Base-by-base conservation (phyloP, 2,113 vertebrate genomes). In the Pomatorhinus ruficollis region DNA sequence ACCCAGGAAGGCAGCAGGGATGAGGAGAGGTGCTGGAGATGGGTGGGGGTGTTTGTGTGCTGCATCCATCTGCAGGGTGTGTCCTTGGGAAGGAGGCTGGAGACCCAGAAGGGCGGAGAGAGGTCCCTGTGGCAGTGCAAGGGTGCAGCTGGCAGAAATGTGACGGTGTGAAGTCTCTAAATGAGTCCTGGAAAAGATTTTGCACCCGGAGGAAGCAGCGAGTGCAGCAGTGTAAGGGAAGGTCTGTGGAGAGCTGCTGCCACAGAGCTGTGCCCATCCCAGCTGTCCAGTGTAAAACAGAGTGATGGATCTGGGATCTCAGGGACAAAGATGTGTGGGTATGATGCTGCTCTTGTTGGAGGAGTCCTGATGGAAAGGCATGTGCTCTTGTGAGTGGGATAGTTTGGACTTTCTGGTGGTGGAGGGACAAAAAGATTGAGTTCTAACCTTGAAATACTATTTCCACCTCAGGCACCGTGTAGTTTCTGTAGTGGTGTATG, bases 301-400 rank as follows among this genome's bases (percentile, higher is more conserved):
- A 25, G 27, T 33, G 78, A 68, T 37, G 63, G 42, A 83, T 69
- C 61, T 5, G 30, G 80, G 40, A 45, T 69, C 45, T 45, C 24
- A 3, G 56, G 56, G 63, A 54, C 72, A 63, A 83, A 52, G 60
- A 11, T 61, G 23, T 31, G 23, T 74, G 54, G 39, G 12, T 16
- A 35, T 39, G 30, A 28, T 22, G 3, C 30, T 78, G 53, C 35
- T 50, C 21, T 49, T 77, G 27, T 10, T 54, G 78, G 66, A 69
- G 17, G 20, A 64, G 49, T 5, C 31, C 77, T 81, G 87, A 27
- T 76, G 57, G 57, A 74, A 81, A 61, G 56, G 54, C 50, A 40
- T 0, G 0, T 45, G 61, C 57, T 81, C 3, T n/a, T 19, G 20
- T 33, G n/a, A 39, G 30, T 31, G 17, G 63, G 47, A 3, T 6